These are phyloP conservation scores for Hoplodrina blanda DNA, from an alignment of 2,888 invertebrate genomes.

Conservation along the genomic window DNA sequence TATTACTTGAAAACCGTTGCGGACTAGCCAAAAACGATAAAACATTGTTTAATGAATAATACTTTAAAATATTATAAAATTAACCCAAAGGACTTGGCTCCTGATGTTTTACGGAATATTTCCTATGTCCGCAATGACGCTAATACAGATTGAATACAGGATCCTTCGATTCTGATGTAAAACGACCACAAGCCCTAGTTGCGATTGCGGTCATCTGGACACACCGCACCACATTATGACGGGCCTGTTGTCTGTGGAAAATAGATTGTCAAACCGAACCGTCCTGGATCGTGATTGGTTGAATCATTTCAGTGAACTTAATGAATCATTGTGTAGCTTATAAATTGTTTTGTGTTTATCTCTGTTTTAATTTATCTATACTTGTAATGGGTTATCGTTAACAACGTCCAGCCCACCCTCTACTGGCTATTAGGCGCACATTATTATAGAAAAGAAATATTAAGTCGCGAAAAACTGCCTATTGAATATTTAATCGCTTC, in stretches of 20 bases:
- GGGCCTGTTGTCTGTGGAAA: conserved; percentile 29
- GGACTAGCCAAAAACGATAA: not conserved
- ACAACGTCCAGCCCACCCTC: not conserved
- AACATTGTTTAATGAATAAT: not conserved
- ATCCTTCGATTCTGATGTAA: conserved; percentile 57
- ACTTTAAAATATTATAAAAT: conserved; percentile 4
- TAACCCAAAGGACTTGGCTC: not conserved
- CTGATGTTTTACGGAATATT: conserved; percentile 22
- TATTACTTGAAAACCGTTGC: not conserved
- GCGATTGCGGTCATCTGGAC: conserved; percentile 55
- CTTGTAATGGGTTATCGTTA: conserved; percentile 3
- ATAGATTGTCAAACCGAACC: conserved; percentile 33
- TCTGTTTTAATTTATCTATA: conserved; percentile 19
- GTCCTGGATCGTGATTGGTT: conserved; percentile 9
- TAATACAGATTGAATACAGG: conserved; percentile 60
- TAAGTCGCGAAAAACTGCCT: conserved; percentile 49
- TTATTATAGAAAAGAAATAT: conserved; percentile 44
- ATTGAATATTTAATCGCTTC: conserved; percentile 57
- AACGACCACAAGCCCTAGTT: conserved; percentile 58
- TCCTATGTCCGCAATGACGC: conserved; percentile 52
- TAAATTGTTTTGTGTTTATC: conserved; percentile 1
- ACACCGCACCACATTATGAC: conserved; percentile 32
- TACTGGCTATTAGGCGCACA: conserved; percentile 25
- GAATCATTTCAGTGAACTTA: conserved; percentile 1
- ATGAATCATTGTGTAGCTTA: conserved; percentile 13